Evolutionary conservation across 2,888 invertebrate species (phyloP), one percentile per base, ranked within the genome.

Genomic region (Zeuzera pyrina): DNA sequence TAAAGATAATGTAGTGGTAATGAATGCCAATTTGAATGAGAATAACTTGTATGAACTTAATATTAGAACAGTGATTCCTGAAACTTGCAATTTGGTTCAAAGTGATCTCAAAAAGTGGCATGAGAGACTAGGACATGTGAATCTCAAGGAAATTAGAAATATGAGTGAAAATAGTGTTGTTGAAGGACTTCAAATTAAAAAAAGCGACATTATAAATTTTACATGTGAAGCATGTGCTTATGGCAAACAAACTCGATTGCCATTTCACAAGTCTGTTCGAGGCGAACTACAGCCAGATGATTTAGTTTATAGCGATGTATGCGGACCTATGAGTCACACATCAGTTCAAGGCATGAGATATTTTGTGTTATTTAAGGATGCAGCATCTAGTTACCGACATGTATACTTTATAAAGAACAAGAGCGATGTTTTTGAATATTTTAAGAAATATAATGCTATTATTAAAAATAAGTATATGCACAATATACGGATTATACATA

Each of bases 291-390:
- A 42, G 16, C 42, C 47, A 24, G 48, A 45, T 34, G 45, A 48
- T 6, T 4, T 49, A 1, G 31, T 42, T 0, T 48, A 49, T 15
- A 49, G 45, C 24, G 47, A 49, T 38, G 40, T 53, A 2, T 48
- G 48, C 35, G 50, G 47, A 23, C 47, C 47, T 2, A 45, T 50
- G 26, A 40, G 30, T 29, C 13, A 28, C 1, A 2, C 34, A 27
- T 49, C 49, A 2, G 16, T 45, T 1, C 38, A 35, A 42, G 46
- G 44, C 32, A 43, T 34, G 35, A 41, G 36, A 35, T 51, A 46
- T 31, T 45, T 53, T 36, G 16, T 50, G 3, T 10, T 53, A 2
- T 48, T 54, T 21, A 52, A 52, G 25, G 49, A 52, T 43, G 45
- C 38, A n/a, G 41, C 36, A 3, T 37, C 51, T 11, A 48, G 42